phyloP scores from a whole-genome alignment of 2,113 vertebrate genomes.

The Nesogale talazaci region DNA sequence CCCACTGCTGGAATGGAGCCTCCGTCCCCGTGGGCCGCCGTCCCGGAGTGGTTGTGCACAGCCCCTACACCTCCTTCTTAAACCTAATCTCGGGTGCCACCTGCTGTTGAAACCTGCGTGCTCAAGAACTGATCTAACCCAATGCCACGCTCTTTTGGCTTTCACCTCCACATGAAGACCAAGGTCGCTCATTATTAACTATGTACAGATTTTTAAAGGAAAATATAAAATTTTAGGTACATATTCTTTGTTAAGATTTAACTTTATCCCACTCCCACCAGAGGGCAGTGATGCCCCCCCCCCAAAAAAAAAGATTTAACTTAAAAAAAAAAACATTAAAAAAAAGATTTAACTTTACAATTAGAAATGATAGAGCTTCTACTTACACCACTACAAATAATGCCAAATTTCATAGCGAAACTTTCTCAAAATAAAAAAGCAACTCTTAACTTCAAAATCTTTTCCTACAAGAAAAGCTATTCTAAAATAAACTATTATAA shows the following conservation, averaged over 20 bases:
- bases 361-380: not conserved
- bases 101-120: constrained; percentile 43
- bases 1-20: too few relatives aligned
- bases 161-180: not conserved
- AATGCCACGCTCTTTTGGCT: not conserved
- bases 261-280: too few relatives aligned
- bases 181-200: constrained; percentile 7
- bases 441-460: not conserved
- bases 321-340: too few relatives aligned
- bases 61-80: not conserved
- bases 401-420: not conserved
- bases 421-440: too few relatives aligned
- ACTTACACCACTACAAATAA: not conserved
- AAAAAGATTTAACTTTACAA: not conserved
- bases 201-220: not conserved
- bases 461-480: not conserved
- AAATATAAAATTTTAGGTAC: not conserved
- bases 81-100: constrained; percentile 57
- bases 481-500: not conserved
- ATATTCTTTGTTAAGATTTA: not conserved
- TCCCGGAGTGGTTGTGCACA: too few relatives aligned
- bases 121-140: not conserved
- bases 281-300: too few relatives aligned
- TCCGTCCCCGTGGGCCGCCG: too few relatives aligned
- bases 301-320: too few relatives aligned